A percentile compares a stretch with the other conserved stretches of the same genome.
phyloP scores from a whole-genome alignment of 2,113 vertebrate genomes.

The Hystrix cristata region DNA sequence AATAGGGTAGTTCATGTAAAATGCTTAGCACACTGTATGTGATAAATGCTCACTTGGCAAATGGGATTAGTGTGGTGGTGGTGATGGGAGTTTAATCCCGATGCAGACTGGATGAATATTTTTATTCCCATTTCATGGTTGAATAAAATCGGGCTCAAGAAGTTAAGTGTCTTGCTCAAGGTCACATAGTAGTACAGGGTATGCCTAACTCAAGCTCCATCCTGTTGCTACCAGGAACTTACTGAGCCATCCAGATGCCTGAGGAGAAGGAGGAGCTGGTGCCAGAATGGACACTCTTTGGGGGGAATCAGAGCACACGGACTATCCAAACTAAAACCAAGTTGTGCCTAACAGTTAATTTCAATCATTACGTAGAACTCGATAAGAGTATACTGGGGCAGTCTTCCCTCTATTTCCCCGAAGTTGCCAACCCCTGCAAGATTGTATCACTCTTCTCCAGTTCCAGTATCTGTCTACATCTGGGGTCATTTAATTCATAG shows the following conservation, averaged over 20 bases:
- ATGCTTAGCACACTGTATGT: fast-evolving
- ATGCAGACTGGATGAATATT: background rate
- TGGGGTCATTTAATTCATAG: background rate
- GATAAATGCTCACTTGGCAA: fast-evolving
- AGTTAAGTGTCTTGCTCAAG: background rate
- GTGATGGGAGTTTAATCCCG: background rate
- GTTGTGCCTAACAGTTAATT: background rate
- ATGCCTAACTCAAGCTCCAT: background rate
- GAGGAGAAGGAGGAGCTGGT: background rate
- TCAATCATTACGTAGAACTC: background rate
- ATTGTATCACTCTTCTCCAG: background rate
- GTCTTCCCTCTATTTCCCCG: background rate
- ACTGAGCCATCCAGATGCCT: background rate
- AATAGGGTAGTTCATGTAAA: background rate
- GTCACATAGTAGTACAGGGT: background rate
- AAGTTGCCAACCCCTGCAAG: background rate
- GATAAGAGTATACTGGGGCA: background rate
- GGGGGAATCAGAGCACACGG: background rate
- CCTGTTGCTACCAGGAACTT: background rate
- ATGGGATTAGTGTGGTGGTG: background rate
- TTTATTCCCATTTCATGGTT: background rate
- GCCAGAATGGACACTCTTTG: background rate
- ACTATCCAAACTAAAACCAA: background rate
- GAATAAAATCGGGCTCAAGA: background rate
- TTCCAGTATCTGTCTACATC: background rate